Evolutionary conservation across 2,888 invertebrate genomes (phyloP).

Genomic region (Hartigia nigra): DNA sequence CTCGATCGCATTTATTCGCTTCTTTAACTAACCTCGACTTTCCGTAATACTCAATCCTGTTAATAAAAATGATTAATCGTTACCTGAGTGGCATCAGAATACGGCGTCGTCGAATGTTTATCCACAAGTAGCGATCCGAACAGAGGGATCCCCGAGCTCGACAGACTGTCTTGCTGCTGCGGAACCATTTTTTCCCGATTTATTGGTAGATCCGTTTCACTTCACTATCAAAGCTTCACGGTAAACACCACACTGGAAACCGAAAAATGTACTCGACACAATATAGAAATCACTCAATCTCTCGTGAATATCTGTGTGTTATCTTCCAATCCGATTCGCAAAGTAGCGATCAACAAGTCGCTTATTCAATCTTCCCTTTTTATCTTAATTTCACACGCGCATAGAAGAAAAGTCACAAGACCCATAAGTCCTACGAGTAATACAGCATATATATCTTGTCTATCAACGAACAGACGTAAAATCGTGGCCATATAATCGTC

Average conservation of each 20-base stretch:
- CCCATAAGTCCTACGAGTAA: background rate
- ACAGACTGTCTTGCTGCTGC: constrained; percentile 76
- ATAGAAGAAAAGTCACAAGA: background rate
- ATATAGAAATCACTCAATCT: background rate
- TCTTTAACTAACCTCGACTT: background rate
- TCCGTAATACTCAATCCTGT: background rate
- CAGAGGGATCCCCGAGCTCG: constrained; percentile 75
- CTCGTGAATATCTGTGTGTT: background rate
- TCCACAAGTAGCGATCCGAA: constrained; percentile 93
- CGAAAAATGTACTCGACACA: background rate
- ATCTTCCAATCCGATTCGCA: background rate
- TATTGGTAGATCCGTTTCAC: constrained; percentile 32
- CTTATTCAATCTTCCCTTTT: background rate
- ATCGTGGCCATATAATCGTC: background rate
- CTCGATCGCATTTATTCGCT: background rate
- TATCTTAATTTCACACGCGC: background rate
- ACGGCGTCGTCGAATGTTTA: constrained; percentile 92
- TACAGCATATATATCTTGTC: background rate
- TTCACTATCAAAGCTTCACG: constrained; percentile 24
- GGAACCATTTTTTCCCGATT: constrained; percentile 74
- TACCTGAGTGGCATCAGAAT: constrained; percentile 98
- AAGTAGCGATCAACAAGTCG: background rate
- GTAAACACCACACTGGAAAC: constrained; percentile 42
- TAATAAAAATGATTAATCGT: constrained; percentile 49
- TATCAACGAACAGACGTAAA: background rate